These are phyloP conservation scores for Mesocricetus auratus DNA, from an alignment of 2,113 vertebrate genomes.

Conservation along the genomic window DNA sequence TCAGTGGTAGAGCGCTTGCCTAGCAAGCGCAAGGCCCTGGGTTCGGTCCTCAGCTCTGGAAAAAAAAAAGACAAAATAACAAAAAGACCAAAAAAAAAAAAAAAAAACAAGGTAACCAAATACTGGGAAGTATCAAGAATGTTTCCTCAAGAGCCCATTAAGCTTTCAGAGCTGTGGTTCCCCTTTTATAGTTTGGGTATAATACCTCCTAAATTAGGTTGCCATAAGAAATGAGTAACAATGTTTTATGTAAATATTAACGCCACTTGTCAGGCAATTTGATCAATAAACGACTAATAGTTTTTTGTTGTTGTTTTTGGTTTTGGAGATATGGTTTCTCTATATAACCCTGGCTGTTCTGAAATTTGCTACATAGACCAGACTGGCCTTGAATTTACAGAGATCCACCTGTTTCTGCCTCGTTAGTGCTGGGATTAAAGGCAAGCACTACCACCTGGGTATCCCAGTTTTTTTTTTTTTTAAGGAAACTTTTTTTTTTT, in stretches of 20 bases:
- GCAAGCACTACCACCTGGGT: not conserved
- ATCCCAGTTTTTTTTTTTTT: not conserved
- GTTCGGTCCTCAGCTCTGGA: no score
- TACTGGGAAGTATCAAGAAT: conserved; percentile 8
- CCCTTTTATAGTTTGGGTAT: conserved; percentile 16
- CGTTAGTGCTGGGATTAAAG: not conserved
- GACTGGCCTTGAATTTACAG: not conserved
- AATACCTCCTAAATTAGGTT: conserved; percentile 14
- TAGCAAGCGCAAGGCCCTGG: no score
- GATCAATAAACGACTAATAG: not conserved
- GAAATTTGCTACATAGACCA: not conserved
- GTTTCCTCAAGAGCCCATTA: conserved; percentile 17
- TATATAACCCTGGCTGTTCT: not conserved
- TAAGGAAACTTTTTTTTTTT: no score
- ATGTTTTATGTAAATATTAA: conserved; percentile 6
- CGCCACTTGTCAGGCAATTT: not conserved
- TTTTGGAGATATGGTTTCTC: not conserved
- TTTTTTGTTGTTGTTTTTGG: not conserved
- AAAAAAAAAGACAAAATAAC: no score
- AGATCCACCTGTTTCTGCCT: not conserved
- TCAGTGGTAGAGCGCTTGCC: no score
- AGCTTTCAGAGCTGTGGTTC: conserved; percentile 3
- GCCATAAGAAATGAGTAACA: not conserved
- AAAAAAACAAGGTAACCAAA: no score
- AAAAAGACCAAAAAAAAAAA: no score